Evolutionary conservation across 2,113 vertebrate species (phyloP), one percentile per base, ranked within the genome.

Genomic region (Platichthys stellatus): DNA sequence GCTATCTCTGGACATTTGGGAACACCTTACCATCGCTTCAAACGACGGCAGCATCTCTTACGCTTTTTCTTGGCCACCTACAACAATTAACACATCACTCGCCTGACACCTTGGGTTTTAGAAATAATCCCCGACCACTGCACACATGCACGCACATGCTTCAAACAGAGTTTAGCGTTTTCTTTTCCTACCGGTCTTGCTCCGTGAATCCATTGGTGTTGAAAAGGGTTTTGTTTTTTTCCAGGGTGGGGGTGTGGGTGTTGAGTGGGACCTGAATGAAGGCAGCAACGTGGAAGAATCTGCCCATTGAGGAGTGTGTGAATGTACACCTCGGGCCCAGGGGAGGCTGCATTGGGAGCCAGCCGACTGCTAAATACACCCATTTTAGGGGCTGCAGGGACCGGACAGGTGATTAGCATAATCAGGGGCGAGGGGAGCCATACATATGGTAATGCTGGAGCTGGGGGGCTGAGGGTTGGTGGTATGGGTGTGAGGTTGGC

Each of bases 321-420:
- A 99, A 98, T 98, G 97, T 98, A 98, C 97, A 98, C 97, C 97
- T 98, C 96, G 96, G 93, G 96, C 96, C 96, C 95, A 96, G 96
- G 96, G 96, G 96, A 96, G 97, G 96, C 96, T 94, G 95, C 93
- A 98, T 97, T 98, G 94, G 97, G 96, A 97, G 94, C 96, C 97
- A 97, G 95, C 96, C 96, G 96, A 98, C 96, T 98, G 97, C 98
- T 98, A 98, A 99, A 99, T 98, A 95, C 97, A 98, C 96, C 96
- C 96, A 97, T 98, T 99, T 98, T 96, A 96, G 94, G 91, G 92
- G 93, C 95, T 93, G 94, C 95, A 83, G 95, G 95, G 95, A 96
- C 96, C 94, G 96, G 97, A 98, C 97, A 98, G 97, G 97, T 98
- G 97, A 99, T 99, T 98, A 98, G 96, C 97, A 99, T 98, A 99